Percentiles rank a stretch among this genome's conserved stretches.
phyloP scores from a whole-genome alignment of 1,140 invertebrate genomes.

The Eumaeus atala region DNA sequence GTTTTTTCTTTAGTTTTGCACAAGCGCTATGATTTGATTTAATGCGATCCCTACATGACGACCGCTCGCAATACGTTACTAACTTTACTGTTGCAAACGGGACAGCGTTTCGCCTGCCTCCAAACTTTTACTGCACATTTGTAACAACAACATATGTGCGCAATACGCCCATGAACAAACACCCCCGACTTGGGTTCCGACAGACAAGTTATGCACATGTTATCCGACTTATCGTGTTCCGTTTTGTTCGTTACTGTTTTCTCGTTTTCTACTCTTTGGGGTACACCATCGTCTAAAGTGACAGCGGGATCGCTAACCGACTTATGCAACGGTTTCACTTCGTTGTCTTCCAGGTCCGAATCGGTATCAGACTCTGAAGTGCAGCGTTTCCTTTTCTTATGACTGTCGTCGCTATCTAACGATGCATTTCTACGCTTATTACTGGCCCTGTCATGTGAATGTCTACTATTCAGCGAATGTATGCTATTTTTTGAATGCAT shows the following conservation, averaged over 20 bases:
- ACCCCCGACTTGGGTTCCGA: constrained; percentile 77
- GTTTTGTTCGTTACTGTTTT: constrained; percentile 31
- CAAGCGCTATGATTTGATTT: not conserved
- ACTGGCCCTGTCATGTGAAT: too few relatives aligned
- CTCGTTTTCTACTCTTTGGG: constrained; percentile 14
- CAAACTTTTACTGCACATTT: constrained; percentile 79
- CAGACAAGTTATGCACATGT: constrained; percentile 77
- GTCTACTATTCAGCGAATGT: too few relatives aligned
- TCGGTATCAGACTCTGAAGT: constrained; percentile 27
- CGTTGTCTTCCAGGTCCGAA: constrained; percentile 14
- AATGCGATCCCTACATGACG: constrained; percentile 51
- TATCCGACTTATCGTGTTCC: constrained; percentile 38
- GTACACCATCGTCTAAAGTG: constrained; percentile 29
- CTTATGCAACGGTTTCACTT: constrained; percentile 42
- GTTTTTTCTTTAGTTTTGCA: too few relatives aligned
- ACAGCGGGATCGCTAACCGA: constrained; percentile 50
- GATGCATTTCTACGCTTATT: constrained; percentile 29
- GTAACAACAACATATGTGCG: constrained; percentile 81
- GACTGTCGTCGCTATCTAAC: constrained; percentile 32
- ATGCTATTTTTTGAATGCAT: too few relatives aligned
- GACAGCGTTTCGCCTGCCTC: constrained; percentile 77
- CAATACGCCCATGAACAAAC: constrained; percentile 78
- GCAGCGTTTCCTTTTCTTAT: constrained; percentile 20
- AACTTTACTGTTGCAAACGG: constrained; percentile 79
- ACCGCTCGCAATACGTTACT: constrained; percentile 78